Evolutionary conservation across 2,888 invertebrate genomes (phyloP).

Genomic region (Lasioglossum pauxillum): DNA sequence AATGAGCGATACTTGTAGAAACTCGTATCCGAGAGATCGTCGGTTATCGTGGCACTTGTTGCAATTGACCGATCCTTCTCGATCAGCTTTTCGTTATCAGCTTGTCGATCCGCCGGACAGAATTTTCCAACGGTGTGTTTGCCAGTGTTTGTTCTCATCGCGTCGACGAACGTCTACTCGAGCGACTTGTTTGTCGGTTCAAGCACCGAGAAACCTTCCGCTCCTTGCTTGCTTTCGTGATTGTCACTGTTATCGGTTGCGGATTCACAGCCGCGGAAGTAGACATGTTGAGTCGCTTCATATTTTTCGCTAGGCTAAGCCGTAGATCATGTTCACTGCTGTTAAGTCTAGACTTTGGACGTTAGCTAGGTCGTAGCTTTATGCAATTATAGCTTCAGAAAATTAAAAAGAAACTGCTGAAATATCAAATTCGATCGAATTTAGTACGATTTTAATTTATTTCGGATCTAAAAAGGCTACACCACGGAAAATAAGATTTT

Average conservation of each 20-base stretch:
- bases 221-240: background rate
- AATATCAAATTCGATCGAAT: no score
- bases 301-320: background rate
- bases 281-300: background rate
- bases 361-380: no score
- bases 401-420: no score
- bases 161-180: constrained; percentile 13
- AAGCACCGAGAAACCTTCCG: constrained; percentile 10
- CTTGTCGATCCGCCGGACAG: constrained; percentile 1
- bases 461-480: no score
- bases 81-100: background rate
- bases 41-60: background rate
- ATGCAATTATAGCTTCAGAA: no score
- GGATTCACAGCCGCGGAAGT: constrained; percentile 16
- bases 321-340: background rate
- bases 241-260: constrained; percentile 30
- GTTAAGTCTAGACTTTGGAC: no score
- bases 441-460: no score
- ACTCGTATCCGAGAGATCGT: background rate
- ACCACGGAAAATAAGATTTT: no score
- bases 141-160: constrained; percentile 15
- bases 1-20: background rate
- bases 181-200: constrained; percentile 17
- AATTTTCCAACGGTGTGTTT: constrained; percentile 20
- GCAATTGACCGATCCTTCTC: background rate